Base-by-base conservation (phyloP, 1,140 invertebrate species). In the Conus ventricosus region DNA sequence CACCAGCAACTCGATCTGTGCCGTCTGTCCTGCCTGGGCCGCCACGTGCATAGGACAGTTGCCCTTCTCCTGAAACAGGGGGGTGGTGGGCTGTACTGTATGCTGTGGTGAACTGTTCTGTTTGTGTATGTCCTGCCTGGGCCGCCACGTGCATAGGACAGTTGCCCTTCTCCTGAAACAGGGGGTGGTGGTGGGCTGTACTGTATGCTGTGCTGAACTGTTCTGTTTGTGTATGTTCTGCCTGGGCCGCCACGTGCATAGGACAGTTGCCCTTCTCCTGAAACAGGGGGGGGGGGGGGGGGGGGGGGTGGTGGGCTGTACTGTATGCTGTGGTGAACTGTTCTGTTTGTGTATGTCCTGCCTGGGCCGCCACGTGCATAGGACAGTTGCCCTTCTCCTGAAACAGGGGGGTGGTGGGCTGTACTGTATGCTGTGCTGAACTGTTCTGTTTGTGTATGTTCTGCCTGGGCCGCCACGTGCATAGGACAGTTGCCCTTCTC, bases 81-180 rank as follows among this genome's bases (percentile, higher is more conserved):
- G 39, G 39, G 39, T 39, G 39, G 39, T 3, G 39, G 39, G 39
- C 39, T 39, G 39, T 39, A 39, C 39, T 39, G 39, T 39, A 3
- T 39, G 39, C 39, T 39, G 39, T 39, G 39, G 39, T 39, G 39
- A 39, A 39, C 3, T 39, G 39, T 39, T 39, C 39, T 39, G 39
- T 39, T 39, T 39, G 39, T 39, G 92, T 89, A 90, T 96, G 96
- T 25, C 94, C 94, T 82, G 95, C 94, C 90, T 95, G 94, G 57
- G 98, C 98, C 5, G 99, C 99, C 76, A 99, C 98, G 95, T 99
- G 99, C 81, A 99, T 95, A 11, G 98, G 98, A 86, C 97, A 97
- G 57, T 97, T 98, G 54, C 98, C 97, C 95, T 99, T 99, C 94
- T 99, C 98, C 97, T 98, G 90, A 25, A 94, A 39, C 39, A 39